A percentile compares a stretch with the other conserved stretches of the same genome.
phyloP scores from a whole-genome alignment of 2,797 vertebrate genomes.

The Darevskia nairensis region DNA sequence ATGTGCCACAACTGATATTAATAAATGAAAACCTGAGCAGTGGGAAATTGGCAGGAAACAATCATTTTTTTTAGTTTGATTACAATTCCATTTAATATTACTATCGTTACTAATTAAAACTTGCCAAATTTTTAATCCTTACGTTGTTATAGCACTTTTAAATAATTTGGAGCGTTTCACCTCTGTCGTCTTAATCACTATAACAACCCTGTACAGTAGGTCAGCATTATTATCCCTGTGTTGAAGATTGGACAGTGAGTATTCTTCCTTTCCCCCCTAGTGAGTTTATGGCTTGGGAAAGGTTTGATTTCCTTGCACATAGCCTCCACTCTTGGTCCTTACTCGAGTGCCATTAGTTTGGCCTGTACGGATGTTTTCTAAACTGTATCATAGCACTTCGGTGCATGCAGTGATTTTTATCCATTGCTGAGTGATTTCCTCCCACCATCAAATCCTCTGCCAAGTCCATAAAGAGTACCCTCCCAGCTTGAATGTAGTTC shows the following conservation, averaged over 20 bases:
- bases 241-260: neutral
- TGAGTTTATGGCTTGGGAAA: neutral
- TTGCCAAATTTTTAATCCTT: neutral
- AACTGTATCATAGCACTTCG: neutral
- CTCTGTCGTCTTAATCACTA: neutral
- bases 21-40: neutral
- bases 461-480: neutral
- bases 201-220: neutral
- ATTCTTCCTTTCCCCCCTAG: neutral
- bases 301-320: neutral
- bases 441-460: neutral
- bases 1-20: neutral
- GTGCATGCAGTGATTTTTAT: neutral
- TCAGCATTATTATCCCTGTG: neutral
- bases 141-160: neutral
- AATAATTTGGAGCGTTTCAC: neutral
- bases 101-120: neutral
- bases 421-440: slow-evolving; percentile 1
- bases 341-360: neutral
- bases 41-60: neutral
- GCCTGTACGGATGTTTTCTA: neutral
- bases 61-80: neutral
- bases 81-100: neutral
- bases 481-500: neutral
- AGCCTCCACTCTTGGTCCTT: neutral